Evolutionary conservation across 2,113 vertebrate species (phyloP).

Genomic region (Anser cygnoides): DNA sequence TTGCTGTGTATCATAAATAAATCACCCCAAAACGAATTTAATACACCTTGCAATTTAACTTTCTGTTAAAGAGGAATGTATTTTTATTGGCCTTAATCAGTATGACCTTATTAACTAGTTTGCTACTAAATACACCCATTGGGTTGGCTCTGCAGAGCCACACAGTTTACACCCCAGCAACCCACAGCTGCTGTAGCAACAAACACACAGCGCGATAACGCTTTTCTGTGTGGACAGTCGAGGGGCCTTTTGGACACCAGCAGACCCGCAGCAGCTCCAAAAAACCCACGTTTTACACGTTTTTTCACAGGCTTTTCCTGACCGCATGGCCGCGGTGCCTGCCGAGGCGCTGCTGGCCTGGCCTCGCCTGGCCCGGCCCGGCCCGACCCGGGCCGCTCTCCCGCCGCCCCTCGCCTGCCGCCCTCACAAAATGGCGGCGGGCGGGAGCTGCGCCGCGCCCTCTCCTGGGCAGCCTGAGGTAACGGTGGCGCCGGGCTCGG

Average conservation of each 20-base stretch:
- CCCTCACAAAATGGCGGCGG: not conserved
- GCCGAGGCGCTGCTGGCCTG: not conserved
- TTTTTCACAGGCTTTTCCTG: not conserved
- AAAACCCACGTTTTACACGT: no score
- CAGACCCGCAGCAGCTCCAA: not conserved
- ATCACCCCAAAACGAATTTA: not conserved
- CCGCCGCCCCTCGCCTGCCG: not conserved
- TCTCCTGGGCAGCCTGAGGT: not conserved
- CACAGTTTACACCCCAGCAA: not conserved
- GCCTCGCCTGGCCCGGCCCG: not conserved
- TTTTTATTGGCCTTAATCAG: not conserved
- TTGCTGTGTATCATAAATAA: not conserved
- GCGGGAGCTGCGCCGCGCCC: not conserved
- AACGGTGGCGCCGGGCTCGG: not conserved
- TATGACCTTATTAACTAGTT: not conserved
- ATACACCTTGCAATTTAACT: not conserved
- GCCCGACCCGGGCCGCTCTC: no score
- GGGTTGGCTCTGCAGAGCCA: not conserved
- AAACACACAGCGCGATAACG: not conserved
- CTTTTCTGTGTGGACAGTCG: fast-evolving
- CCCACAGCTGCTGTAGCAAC: not conserved
- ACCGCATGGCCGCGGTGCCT: fast-evolving
- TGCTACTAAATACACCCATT: not conserved
- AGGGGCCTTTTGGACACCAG: fast-evolving
- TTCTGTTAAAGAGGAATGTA: not conserved